Evolutionary conservation across 1,140 invertebrate species (phyloP).

Genomic region (Pemphigus obesinymphae): DNA sequence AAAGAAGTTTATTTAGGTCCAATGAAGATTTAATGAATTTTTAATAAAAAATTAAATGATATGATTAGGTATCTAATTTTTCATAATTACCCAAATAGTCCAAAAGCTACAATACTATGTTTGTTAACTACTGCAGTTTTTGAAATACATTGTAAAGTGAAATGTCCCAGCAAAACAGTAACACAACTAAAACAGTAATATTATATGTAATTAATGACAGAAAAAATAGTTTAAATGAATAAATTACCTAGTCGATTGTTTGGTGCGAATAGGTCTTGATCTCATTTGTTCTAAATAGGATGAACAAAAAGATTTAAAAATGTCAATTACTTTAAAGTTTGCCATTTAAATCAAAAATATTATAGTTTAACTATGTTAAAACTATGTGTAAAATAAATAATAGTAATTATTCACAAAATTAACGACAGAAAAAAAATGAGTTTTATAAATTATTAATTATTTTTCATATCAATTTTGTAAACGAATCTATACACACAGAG

Average conservation of each 20-base stretch:
- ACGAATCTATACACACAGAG: no score
- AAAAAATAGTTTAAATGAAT: not conserved
- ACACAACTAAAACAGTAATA: constrained; percentile 49
- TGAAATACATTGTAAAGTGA: constrained; percentile 61
- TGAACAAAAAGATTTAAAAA: constrained; percentile 33
- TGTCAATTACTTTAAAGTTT: constrained; percentile 10
- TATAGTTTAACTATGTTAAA: no score
- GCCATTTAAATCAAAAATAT: no score
- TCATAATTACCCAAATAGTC: constrained; percentile 68
- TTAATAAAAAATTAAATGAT: no score
- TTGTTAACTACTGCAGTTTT: constrained; percentile 58
- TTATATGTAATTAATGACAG: not conserved
- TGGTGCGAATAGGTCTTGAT: constrained; percentile 40
- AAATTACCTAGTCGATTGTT: constrained; percentile 36
- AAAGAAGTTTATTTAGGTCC: no score
- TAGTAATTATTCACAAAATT: not conserved
- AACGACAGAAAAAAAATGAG: no score
- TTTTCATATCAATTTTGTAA: no score
- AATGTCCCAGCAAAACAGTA: constrained; percentile 61
- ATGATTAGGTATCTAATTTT: no score
- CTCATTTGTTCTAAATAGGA: constrained; percentile 39
- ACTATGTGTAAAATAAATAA: not conserved
- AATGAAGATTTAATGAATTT: no score
- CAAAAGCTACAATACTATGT: constrained; percentile 64
- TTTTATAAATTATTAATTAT: no score